Percentiles rank a stretch among this genome's conserved stretches.
Evolutionary conservation across 1,140 invertebrate genomes (phyloP).

Genomic region (Neodiprion virginianus): DNA sequence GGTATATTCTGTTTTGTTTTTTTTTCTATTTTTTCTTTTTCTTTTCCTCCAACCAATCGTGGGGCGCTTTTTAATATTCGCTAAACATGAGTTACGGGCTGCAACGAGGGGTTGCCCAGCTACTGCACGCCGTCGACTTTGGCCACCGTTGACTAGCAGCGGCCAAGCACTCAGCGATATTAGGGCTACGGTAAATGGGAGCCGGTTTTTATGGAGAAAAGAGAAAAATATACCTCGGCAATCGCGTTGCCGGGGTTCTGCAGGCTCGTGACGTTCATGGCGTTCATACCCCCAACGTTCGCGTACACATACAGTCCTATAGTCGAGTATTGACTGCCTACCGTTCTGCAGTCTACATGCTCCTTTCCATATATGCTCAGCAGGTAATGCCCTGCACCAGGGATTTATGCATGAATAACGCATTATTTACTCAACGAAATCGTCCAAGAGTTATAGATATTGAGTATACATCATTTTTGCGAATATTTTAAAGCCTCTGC

Average conservation of each 20-base stretch:
- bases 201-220: slow-evolving; percentile 40
- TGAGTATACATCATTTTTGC: no score
- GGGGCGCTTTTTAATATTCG: neutral
- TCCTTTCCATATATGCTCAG: neutral
- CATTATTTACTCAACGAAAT: neutral
- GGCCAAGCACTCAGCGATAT: slow-evolving; percentile 50
- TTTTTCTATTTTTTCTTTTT: neutral
- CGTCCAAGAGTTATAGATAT: no score
- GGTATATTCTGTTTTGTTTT: no score
- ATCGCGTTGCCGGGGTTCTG: slow-evolving; percentile 10
- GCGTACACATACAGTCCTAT: slow-evolving; percentile 34
- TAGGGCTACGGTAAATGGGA: slow-evolving; percentile 47
- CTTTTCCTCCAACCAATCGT: neutral
- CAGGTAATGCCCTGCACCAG: neutral
- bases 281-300: slow-evolving; percentile 10
- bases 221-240: slow-evolving; percentile 14
- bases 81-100: neutral
- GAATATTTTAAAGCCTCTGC: no score
- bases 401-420: neutral
- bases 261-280: neutral
- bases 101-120: neutral
- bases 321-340: slow-evolving; percentile 35
- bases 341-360: slow-evolving; percentile 19
- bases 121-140: neutral
- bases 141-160: slow-evolving; percentile 21